Base-by-base conservation (phyloP, 2,113 vertebrate species). In the Dipodomys stephensi region DNA sequence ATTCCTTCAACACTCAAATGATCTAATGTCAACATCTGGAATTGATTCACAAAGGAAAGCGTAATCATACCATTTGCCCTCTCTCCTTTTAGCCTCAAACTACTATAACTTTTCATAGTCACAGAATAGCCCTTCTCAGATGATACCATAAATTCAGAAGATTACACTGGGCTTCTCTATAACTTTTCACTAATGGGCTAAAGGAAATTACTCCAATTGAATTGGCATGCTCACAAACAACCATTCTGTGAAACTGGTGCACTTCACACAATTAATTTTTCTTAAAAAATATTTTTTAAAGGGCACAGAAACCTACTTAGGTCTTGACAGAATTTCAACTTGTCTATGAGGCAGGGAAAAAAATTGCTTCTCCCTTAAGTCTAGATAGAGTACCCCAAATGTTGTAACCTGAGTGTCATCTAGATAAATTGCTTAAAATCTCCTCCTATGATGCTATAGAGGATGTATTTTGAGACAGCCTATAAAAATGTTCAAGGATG, bases 41-140 rank as follows among this genome's bases (percentile, higher is more conserved):
- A 95, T 90, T 93, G 67, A 95, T 96, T 96, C 94, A 71, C 44
- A 69, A 93, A 92, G 82, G 74, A 90, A 93, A 91, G 91, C 0
- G 0, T 62, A 85, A 90, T 92, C 71, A 90, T 78, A 79, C 88
- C 62, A 67, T 93, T 96, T 87, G 46, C 78, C 76, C 62, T 46
- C 30, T 62, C 71, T 91, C 44, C 87, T 35, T 64, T 88, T 88
- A 88, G 85, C 91, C 86, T 95, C 92, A 94, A 95, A 94, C 88
- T 92, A 87, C 92, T 90, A 83, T 94, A 94, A 95, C 91, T 93
- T 97, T 90, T 96, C 92, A 93, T 87, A 92, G 94, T 94, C 79
- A 95, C 95, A 92, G 92, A 92, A 92, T 94, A 95, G 93, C 91
- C 94, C 88, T 94, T 97, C 91, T 96, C 88, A 93, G 92, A 94